Evolutionary conservation across 1,140 invertebrate genomes (phyloP).

Genomic region (Elymnias hypermnestra): DNA sequence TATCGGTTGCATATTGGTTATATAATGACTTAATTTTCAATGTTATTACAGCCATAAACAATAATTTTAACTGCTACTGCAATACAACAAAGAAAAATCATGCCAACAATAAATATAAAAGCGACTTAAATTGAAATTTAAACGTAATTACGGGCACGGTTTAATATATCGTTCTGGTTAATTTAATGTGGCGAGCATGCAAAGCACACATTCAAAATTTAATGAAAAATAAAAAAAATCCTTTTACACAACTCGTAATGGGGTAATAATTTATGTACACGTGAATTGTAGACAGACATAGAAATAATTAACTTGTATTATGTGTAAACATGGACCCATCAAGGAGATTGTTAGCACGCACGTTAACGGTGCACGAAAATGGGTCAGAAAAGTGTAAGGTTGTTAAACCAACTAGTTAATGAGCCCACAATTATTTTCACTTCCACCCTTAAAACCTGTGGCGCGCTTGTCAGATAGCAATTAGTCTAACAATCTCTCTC

Average conservation of each 20-base stretch:
- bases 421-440: slow-evolving; percentile 24
- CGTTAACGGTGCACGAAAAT: slow-evolving; percentile 31
- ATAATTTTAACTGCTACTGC: slow-evolving; percentile 11
- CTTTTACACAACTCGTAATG: slow-evolving; percentile 39
- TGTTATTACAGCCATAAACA: not conserved
- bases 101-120: slow-evolving; percentile 12
- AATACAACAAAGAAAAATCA: slow-evolving; percentile 12
- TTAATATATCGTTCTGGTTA: slow-evolving; percentile 19
- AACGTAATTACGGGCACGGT: slow-evolving; percentile 24
- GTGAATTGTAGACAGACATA: slow-evolving; percentile 33
- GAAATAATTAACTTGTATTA: slow-evolving; percentile 57
- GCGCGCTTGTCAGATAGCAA: slow-evolving; percentile 16
- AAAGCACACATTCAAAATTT: slow-evolving; percentile 19
- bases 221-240: slow-evolving; percentile 29
- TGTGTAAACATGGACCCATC: slow-evolving; percentile 54
- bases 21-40: too few species aligned
- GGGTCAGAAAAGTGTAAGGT: slow-evolving; percentile 39
- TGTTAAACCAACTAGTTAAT: slow-evolving; percentile 33
- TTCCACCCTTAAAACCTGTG: slow-evolving; percentile 12
- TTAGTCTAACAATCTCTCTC: slow-evolving; percentile 22
- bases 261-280: slow-evolving; percentile 41
- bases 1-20: too few species aligned
- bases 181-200: slow-evolving; percentile 17
- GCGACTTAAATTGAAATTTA: slow-evolving; percentile 29
- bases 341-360: slow-evolving; percentile 50